These are phyloP conservation scores for Xylota sylvarum DNA, from an alignment of 2,888 invertebrate genomes.

Conservation along the genomic window DNA sequence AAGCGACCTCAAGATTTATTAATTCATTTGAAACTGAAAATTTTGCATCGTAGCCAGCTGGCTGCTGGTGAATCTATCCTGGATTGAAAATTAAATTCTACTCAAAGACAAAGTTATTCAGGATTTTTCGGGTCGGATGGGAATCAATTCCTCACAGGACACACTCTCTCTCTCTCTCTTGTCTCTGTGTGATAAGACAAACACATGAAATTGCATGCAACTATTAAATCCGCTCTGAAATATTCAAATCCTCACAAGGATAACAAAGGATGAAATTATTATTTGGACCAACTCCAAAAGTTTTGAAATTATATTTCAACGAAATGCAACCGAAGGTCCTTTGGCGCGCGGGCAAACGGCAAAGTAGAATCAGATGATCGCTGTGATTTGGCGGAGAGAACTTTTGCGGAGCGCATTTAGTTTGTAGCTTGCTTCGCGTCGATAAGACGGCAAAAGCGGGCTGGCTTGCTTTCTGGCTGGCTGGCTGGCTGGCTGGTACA, in stretches of 20 bases:
- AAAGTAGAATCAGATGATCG: constrained; percentile 31
- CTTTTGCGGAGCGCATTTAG: constrained; percentile 52
- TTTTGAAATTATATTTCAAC: constrained; percentile 62
- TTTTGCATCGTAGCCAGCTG: constrained; percentile 10
- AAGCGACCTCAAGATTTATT: constrained; percentile 18
- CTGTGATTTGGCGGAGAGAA: constrained; percentile 49
- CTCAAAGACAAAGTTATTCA: constrained; percentile 34
- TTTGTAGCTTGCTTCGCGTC: constrained; percentile 51
- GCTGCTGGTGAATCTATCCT: neutral
- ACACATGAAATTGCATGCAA: constrained; percentile 60
- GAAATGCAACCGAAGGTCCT: constrained; percentile 46
- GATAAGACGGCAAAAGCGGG: constrained; percentile 47
- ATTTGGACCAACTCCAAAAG: constrained; percentile 72
- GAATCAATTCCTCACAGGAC: constrained; percentile 42
- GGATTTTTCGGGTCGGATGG: neutral
- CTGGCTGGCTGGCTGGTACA: constrained; percentile 19
- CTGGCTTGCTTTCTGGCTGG: neutral
- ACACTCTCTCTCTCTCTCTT: neutral
- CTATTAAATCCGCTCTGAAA: constrained; percentile 67
- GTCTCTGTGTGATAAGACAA: constrained; percentile 41
- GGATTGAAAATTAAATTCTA: constrained; percentile 29
- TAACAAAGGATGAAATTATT: constrained; percentile 73
- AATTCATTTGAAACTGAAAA: constrained; percentile 18
- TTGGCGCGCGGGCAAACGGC: constrained; percentile 31
- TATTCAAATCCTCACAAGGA: constrained; percentile 70